Evolutionary conservation across 2,888 invertebrate species (phyloP), one percentile per base, ranked within the genome.

Genomic region (Drosophila greeni): DNA sequence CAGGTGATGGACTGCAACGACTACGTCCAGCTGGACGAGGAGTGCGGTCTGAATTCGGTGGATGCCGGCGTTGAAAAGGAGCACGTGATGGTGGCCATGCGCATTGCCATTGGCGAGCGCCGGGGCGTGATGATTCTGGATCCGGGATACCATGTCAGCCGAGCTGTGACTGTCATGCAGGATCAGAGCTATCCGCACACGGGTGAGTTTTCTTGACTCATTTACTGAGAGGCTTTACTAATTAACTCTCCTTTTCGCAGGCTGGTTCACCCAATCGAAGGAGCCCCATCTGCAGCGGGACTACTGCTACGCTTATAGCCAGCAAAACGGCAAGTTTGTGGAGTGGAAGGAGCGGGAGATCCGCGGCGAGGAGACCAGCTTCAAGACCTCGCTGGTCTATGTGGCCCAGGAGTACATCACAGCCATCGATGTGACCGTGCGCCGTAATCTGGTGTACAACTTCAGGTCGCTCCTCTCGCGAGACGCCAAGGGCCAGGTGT

Each of bases 101-200:
- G 92, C 77, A 91, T 96, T 66, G 89, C 91, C 74, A 92, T 96
- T 59, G 93, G 92, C 49, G 94, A 93, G 31, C 91, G 97, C 37
- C 89, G 90, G 1, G 97, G 96, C 31, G 90, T 95, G 51, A 89
- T 97, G 89, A 91, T 97, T 23, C 92, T 96, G 39, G 97, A 97
- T 90, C 96, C 97, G 0, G 97, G 97, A 18, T 97, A 97, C 89
- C 97, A 97, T 88, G 94, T 97, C 66, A 94, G 95, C 40, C 91
- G 95, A 67, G 94, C 95, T 60, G 92, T 97, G 67, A 95, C 96
- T 23, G 93, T 96, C 53, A 97, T 97, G 97, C 91, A 91, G 36
- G 97, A 97, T 87, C 91, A 93, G 68, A 90, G 91, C 48, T 95
- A 95, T 89, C 97, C 97, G 14, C 95, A 97, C 84, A 96, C 97